Conservation (phyloP, 2,797 vertebrate genomes). For the Echeneis naucrates region DNA sequence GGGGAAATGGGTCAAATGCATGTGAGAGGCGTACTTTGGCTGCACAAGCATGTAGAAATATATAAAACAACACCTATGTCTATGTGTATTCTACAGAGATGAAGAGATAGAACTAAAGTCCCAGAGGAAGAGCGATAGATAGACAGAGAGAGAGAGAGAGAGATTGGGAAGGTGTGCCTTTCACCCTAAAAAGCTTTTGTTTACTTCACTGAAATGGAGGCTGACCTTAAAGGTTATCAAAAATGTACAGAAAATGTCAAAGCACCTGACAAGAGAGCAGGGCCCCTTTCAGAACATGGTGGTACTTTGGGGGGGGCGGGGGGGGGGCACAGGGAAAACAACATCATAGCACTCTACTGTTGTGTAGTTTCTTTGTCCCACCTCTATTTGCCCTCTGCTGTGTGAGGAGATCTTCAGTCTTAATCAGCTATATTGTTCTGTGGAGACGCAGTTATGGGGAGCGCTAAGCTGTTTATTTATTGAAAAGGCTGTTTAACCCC, state of each 20-base stretch:
- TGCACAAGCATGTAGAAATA: conserved; percentile 14
- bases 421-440: conserved; percentile 80
- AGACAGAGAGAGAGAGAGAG: conserved; percentile 25
- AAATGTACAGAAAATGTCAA: conserved; percentile 78
- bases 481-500: conserved; percentile 79
- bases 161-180: conserved; percentile 49
- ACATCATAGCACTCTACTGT: conserved; percentile 57
- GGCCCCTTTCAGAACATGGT: conserved; percentile 59
- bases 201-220: conserved; percentile 68
- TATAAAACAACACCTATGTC: conserved; percentile 13
- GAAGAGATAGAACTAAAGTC: conserved; percentile 9
- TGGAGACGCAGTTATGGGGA: conserved; percentile 71
- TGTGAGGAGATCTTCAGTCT: conserved; percentile 76
- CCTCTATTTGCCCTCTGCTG: conserved; percentile 76
- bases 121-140: conserved; percentile 4
- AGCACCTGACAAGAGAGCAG: conserved; percentile 65
- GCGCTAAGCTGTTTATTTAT: conserved; percentile 86
- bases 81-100: conserved; percentile 31
- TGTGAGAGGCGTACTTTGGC: conserved; percentile 15
- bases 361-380: conserved; percentile 66
- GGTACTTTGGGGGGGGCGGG: too few species aligned
- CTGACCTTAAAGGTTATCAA: conserved; percentile 78
- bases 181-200: conserved; percentile 68
- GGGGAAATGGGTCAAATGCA: conserved; percentile 72
- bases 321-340: conserved; percentile 64